Conservation (phyloP, 37 sponge, comb jelly and placozoan species). For the Diacarnus erythraeanus region DNA sequence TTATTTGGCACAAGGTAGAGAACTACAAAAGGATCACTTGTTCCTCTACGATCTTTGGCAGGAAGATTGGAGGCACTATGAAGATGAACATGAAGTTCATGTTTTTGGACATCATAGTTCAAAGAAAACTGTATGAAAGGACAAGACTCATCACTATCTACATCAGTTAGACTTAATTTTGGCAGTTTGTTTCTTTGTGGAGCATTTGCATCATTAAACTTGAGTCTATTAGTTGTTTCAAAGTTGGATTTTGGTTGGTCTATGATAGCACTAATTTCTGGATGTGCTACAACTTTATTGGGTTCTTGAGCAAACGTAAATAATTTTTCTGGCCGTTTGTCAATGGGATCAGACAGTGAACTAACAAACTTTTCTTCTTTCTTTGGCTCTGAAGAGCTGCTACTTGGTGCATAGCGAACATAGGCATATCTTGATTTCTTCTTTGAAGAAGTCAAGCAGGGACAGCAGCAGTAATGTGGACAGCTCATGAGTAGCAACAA, state of each 20-base stretch:
- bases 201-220: too few species aligned
- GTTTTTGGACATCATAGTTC: constrained; percentile 48
- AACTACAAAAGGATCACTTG: constrained; percentile 35
- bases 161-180: not conserved
- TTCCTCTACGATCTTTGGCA: constrained; percentile 15
- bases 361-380: not conserved
- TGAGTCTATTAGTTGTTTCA: too few species aligned
- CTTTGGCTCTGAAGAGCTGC: too few species aligned
- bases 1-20: constrained; percentile 59
- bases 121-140: constrained; percentile 51
- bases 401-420: too few species aligned
- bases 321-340: too few species aligned
- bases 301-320: constrained; percentile 13
- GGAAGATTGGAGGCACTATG: constrained; percentile 26
- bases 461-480: too few species aligned
- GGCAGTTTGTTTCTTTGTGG: too few species aligned
- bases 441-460: too few species aligned
- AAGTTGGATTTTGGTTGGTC: too few species aligned
- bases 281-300: not conserved
- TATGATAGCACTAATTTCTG: constrained; percentile 4
- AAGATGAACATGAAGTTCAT: constrained; percentile 47
- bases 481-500: too few species aligned
- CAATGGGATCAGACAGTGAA: not conserved
- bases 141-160: not conserved
- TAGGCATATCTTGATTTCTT: too few species aligned